phyloP scores from a whole-genome alignment of 1,140 invertebrate species.

The Fopius arisanus region DNA sequence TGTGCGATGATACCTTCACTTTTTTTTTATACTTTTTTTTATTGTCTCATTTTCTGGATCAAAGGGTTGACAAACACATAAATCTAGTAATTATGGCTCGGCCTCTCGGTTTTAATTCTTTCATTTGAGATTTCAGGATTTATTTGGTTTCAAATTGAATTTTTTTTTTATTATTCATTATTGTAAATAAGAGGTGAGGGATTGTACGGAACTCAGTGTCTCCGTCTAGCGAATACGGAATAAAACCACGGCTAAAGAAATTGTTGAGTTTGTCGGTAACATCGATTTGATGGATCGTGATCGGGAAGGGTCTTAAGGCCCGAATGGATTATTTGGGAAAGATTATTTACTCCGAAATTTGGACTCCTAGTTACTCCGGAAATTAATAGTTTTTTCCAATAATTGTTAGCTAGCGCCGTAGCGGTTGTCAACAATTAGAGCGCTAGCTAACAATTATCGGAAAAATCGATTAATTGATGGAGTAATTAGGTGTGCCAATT shows the following conservation, averaged over 20 bases:
- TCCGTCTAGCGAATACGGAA: conserved; percentile 54
- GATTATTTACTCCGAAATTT: too few relatives aligned
- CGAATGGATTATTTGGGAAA: too few relatives aligned
- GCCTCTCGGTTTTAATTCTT: background rate
- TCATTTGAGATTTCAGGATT: background rate
- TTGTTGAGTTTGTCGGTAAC: conserved; percentile 47
- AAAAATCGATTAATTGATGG: too few relatives aligned
- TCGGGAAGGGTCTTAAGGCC: too few relatives aligned
- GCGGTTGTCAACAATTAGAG: too few relatives aligned
- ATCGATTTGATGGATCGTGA: too few relatives aligned
- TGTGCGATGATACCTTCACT: background rate
- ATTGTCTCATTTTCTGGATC: background rate
- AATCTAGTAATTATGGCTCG: background rate
- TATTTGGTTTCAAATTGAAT: background rate
- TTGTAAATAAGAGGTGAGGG: background rate
- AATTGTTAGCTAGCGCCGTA: too few relatives aligned
- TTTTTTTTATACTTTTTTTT: background rate
- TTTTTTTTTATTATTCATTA: background rate
- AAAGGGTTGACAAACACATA: background rate
- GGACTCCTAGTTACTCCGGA: too few relatives aligned
- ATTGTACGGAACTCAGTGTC: conserved; percentile 39
- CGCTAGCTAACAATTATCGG: too few relatives aligned
- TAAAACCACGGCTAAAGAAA: conserved; percentile 37
- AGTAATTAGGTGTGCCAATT: too few relatives aligned
- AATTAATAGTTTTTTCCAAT: too few relatives aligned